Evolutionary conservation across 2,888 invertebrate species (phyloP), one percentile per base, ranked within the genome.

Genomic region (Calameuta idolon): DNA sequence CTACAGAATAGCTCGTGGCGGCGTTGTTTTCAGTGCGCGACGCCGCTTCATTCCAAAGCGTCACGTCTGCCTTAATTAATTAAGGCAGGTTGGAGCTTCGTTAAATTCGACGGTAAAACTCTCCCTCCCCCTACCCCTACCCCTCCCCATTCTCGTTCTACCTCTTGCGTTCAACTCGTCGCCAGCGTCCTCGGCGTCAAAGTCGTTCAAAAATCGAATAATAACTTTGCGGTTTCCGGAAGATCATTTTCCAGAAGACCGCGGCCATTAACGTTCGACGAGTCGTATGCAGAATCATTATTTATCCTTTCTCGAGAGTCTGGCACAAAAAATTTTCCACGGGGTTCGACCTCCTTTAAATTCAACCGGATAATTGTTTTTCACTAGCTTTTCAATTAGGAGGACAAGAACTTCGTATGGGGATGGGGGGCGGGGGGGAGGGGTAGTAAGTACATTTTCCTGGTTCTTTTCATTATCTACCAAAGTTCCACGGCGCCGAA

Each of bases 51-150:
- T 55, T 55, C 55, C 23, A 55, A 23, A 55, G 55, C 55, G 55
- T 55, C 55, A 55, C 9, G 55, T 55, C 23, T 55, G 55, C 55
- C 55, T 55, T 55, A 55, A 55, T 55, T 55, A 55, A 55, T 55
- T 55, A 55, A 55, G 23, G 55, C 55, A 55, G 55, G 55, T 55
- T 55, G 55, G 2, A 55, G 55, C 55, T 55, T 55, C 55, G 55
- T 55, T 55, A 55, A 55, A 55, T 55, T 55, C 23, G 23, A 55
- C 23, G 55, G 55, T 23, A 23, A 55, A 55, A 1, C 5, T 23
- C 23, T 2, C 9, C 23, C 12, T 0, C 15, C 12, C 37, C 0
- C n/a, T n/a, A n/a, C n/a, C n/a, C n/a, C n/a, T n/a, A n/a, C n/a
- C n/a, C 1, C 15, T 5, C 15, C 40, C 33, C 4, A 33, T 15